Evolutionary conservation across 1,140 invertebrate species (phyloP).

Genomic region (Heliconius congener): DNA sequence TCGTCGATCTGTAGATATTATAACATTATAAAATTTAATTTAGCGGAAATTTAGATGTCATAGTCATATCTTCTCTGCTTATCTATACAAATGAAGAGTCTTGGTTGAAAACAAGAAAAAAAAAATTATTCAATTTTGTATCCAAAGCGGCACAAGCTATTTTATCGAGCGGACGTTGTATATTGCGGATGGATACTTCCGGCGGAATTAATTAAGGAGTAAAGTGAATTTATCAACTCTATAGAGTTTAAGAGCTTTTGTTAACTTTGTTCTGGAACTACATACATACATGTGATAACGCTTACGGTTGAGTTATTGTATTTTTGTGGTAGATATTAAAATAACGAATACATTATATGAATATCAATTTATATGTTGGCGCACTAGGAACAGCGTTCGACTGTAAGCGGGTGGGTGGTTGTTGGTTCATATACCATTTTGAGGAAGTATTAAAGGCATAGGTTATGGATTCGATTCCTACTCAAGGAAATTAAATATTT

Average conservation of each 20-base stretch:
- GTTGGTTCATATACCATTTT: no score
- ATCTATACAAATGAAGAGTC: not conserved
- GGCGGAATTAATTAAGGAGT: slow-evolving; percentile 42
- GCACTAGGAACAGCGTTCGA: no score
- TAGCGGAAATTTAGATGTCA: no score
- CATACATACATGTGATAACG: not conserved
- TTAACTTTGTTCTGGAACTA: slow-evolving; percentile 18
- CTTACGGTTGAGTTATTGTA: not conserved
- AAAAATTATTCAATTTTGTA: not conserved
- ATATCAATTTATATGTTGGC: no score
- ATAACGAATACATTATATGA: no score
- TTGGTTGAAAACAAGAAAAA: not conserved
- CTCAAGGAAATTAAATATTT: no score
- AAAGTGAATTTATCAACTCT: slow-evolving; percentile 34
- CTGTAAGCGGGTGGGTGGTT: no score
- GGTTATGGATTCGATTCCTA: no score
- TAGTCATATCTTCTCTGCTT: not conserved
- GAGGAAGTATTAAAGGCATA: no score
- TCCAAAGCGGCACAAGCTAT: slow-evolving; percentile 20
- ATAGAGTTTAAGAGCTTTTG: slow-evolving; percentile 19
- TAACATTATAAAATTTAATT: no score
- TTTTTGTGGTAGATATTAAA: not conserved
- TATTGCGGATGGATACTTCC: slow-evolving; percentile 46
- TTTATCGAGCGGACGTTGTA: slow-evolving; percentile 43
- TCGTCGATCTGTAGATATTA: no score